phyloP scores from a whole-genome alignment of 2,797 vertebrate genomes.

The Peromyscus melanophrys region DNA sequence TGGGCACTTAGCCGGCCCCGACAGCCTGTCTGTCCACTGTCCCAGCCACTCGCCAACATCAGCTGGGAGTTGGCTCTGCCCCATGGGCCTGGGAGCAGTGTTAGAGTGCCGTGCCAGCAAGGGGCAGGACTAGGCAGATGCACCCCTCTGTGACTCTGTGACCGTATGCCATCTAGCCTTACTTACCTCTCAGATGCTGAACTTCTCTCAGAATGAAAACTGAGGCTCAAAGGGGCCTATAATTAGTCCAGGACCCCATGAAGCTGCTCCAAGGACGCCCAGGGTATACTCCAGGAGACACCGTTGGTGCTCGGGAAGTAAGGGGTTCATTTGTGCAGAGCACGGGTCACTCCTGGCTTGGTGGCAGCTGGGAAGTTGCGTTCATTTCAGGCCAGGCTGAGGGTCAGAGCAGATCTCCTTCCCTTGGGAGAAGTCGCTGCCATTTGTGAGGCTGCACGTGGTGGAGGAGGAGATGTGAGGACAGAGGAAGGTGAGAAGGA shows the following conservation, averaged over 20 bases:
- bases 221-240: neutral
- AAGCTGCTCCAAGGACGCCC: neutral
- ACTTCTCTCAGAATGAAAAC: neutral
- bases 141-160: neutral
- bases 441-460: neutral
- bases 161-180: neutral
- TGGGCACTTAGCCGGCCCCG: constrained; percentile 79
- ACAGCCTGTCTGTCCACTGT: constrained; percentile 80
- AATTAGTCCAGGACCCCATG: neutral
- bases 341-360: neutral
- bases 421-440: neutral
- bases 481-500: neutral
- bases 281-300: neutral
- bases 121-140: neutral
- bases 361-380: neutral
- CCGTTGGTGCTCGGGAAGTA: neutral
- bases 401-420: neutral
- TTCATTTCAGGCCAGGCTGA: neutral
- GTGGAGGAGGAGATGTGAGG: neutral
- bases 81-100: constrained; percentile 66
- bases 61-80: constrained; percentile 81
- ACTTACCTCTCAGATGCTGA: neutral
- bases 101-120: constrained; percentile 75
- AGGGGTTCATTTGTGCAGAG: neutral
- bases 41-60: constrained; percentile 71